Conservation (phyloP, 2,113 vertebrate species). For the Phocoena phocoena region DNA sequence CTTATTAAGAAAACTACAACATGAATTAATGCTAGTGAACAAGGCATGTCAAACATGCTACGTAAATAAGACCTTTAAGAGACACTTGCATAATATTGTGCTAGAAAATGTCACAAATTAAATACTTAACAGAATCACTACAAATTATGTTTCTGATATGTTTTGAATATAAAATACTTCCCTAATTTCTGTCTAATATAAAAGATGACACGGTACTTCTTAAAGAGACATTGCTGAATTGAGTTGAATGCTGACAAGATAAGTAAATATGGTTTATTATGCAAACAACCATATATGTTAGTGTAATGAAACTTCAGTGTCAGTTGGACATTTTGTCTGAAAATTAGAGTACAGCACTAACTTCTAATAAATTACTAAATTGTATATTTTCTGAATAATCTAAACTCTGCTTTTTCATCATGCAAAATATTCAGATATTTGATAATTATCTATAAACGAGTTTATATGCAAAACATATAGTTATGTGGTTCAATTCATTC, state of each 20-base stretch:
- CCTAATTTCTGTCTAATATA: conserved; percentile 23
- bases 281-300: not conserved
- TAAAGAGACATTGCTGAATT: not conserved
- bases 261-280: not conserved
- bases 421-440: not conserved
- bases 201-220: not conserved
- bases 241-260: not conserved
- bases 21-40: conserved; percentile 74
- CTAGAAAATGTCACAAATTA: conserved; percentile 44
- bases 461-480: not conserved
- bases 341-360: not conserved
- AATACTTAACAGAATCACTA: conserved; percentile 34
- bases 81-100: conserved; percentile 17
- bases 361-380: not conserved
- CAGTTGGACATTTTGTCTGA: not conserved
- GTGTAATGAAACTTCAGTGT: not conserved
- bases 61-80: conserved; percentile 69
- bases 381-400: conserved; percentile 24
- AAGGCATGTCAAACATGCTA: conserved; percentile 57
- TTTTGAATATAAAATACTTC: conserved; percentile 5
- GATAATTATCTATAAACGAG: not conserved
- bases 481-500: not conserved
- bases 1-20: conserved; percentile 77
- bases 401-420: not conserved
- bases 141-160: conserved; percentile 44